phyloP scores from a whole-genome alignment of 2,797 vertebrate species.

The Bradypodion ventrale region DNA sequence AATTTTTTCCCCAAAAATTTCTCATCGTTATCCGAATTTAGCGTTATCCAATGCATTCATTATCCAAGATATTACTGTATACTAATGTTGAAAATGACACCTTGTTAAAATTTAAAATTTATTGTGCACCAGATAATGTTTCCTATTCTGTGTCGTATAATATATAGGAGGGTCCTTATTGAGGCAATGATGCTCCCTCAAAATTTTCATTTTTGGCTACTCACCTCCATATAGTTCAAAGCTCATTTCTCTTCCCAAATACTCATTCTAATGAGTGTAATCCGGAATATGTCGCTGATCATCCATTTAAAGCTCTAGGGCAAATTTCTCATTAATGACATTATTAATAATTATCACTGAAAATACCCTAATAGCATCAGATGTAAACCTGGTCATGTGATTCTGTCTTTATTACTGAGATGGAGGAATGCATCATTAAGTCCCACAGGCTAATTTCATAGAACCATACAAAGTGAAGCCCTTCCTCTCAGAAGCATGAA shows the following conservation, averaged over 20 bases:
- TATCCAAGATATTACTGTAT: too few relatives aligned
- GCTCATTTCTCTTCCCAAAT: constrained; percentile 56
- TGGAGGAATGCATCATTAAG: constrained; percentile 56
- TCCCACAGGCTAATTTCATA: constrained; percentile 44
- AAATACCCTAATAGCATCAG: constrained; percentile 54
- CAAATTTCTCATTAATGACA: constrained; percentile 63
- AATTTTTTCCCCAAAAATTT: too few relatives aligned
- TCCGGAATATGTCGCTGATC: constrained; percentile 38
- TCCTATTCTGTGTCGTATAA: not conserved
- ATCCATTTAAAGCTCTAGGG: constrained; percentile 49
- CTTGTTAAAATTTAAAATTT: not conserved
- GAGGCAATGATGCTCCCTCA: constrained; percentile 20
- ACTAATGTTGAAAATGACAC: not conserved
- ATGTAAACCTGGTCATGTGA: constrained; percentile 54
- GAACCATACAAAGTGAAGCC: constrained; percentile 37
- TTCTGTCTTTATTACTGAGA: constrained; percentile 48
- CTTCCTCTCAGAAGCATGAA: constrained; percentile 9
- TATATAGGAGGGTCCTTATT: constrained; percentile 3
- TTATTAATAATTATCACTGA: constrained; percentile 63
- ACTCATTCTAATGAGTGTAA: constrained; percentile 53
- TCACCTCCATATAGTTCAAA: constrained; percentile 53
- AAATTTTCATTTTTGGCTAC: constrained; percentile 25
- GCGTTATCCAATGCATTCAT: too few relatives aligned
- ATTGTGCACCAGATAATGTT: constrained; percentile 10
- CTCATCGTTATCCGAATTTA: too few relatives aligned